Percentiles rank a stretch among this genome's conserved stretches.
Conservation (phyloP, 2,888 invertebrate species). For the Heteromurus nitidus region DNA sequence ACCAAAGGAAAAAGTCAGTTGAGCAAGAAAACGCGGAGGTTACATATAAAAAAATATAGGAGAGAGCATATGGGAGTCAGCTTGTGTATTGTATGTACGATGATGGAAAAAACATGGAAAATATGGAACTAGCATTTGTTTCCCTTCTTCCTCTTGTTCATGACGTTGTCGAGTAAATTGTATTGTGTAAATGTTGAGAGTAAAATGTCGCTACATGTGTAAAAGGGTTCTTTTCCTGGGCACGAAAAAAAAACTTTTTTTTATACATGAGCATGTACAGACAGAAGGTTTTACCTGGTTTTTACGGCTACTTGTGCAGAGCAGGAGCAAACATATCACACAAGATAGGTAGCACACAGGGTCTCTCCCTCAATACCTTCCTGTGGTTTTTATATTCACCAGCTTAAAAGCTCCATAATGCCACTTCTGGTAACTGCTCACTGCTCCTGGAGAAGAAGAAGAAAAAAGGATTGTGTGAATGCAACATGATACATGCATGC, state of each 20-base stretch:
- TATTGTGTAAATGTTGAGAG: constrained; percentile 67
- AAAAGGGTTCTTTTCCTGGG: constrained; percentile 62
- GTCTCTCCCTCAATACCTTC: too few relatives aligned
- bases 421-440: too few relatives aligned
- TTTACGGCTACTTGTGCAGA: not conserved
- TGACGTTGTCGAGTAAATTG: constrained; percentile 39
- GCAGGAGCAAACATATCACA: too few relatives aligned
- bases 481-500: too few relatives aligned
- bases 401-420: too few relatives aligned
- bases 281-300: constrained; percentile 13
- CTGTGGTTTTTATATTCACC: too few relatives aligned
- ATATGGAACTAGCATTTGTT: constrained; percentile 20
- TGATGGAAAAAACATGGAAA: constrained; percentile 47
- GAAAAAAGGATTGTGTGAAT: too few relatives aligned
- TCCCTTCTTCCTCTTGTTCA: constrained; percentile 34
- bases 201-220: constrained; percentile 68
- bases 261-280: not conserved
- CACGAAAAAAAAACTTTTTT: not conserved
- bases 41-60: not conserved
- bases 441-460: too few relatives aligned
- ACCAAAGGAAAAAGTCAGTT: not conserved
- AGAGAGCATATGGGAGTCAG: not conserved
- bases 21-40: not conserved
- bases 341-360: too few relatives aligned
- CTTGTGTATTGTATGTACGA: not conserved